Evolutionary conservation across 2,797 vertebrate genomes (phyloP), one percentile per base, ranked within the genome.

Genomic region (Rhadinocentrus ornatus): DNA sequence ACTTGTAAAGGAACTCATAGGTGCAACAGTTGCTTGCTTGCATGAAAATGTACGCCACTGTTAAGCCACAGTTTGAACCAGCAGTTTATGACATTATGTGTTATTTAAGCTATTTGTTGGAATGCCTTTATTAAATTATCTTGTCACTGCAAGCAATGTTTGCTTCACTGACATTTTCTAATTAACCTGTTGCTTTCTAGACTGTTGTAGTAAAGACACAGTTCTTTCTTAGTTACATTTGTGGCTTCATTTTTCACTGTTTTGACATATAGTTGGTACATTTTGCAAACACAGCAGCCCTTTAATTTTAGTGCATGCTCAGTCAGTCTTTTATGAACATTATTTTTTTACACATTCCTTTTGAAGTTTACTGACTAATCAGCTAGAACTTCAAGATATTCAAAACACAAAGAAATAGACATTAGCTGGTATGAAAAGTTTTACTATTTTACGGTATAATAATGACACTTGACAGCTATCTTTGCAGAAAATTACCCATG

Each of bases 281-380:
- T 69, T 79, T 69, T 75, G 29, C 55, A 61, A 73, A 52, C 37
- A 80, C 65, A 69, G 71, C 53, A 55, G 63, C 77, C 68, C 16
- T 65, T 5, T 0, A 12, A 31, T 82, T 77, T 58, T 32, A 58
- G 22, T 50, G 48, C 54, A 54, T 70, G 35, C 16, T 48, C 65
- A 39, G 22, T 52, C 22, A 27, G 26, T 26, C 32, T 73, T 68
- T 69, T 52, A 73, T 64, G 37, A 26, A 37, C 13, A 37, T 22
- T 24, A 4, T 34, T 37, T 37, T 34, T 37, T 69, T 9, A 66
- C 22, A 66, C 34, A 26, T 57, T 29, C 12, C 20, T 71, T 59
- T 72, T 48, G 52, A 69, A 57, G 27, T 29, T 22, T 3, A 37
- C 12, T 55, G 5, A 9, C 39, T 72, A 35, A 75, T 76, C 75